A percentile compares a stretch with the other conserved stretches of the same genome.
Evolutionary conservation across 1,140 invertebrate genomes (phyloP).

Genomic region (Eumaeus atala): DNA sequence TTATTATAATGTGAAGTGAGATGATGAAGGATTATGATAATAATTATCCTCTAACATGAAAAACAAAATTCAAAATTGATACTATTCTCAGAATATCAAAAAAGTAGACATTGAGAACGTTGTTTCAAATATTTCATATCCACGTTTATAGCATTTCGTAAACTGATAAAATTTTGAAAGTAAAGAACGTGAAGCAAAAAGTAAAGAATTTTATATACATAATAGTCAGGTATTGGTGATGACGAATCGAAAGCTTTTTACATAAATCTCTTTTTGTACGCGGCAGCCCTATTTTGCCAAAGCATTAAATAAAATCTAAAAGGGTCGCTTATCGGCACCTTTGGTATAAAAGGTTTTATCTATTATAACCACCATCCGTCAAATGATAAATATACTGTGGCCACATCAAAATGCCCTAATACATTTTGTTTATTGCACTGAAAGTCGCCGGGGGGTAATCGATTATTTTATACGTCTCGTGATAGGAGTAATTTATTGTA

Average conservation of each 20-base stretch:
- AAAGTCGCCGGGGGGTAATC: not conserved
- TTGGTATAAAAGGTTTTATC: constrained; percentile 53
- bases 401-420: constrained; percentile 2
- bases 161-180: too few relatives aligned
- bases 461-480: constrained; percentile 6
- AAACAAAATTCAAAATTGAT: too few relatives aligned
- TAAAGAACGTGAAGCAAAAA: too few relatives aligned
- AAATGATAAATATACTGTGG: constrained; percentile 7
- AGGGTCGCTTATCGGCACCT: constrained; percentile 31
- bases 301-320: constrained; percentile 23
- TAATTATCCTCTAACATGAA: too few relatives aligned
- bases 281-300: constrained; percentile 10
- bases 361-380: constrained; percentile 36
- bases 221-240: too few relatives aligned
- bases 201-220: too few relatives aligned
- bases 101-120: too few relatives aligned
- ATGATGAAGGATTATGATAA: too few relatives aligned
- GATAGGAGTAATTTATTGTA: constrained; percentile 7
- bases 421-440: not conserved
- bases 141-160: too few relatives aligned
- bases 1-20: not conserved
- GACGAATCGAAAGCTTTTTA: not conserved
- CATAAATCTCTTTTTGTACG: not conserved
- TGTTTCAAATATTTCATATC: too few relatives aligned
- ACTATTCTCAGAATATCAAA: too few relatives aligned